phyloP scores from a whole-genome alignment of 1,140 invertebrate species.

The Druon quercuslanigerum region DNA sequence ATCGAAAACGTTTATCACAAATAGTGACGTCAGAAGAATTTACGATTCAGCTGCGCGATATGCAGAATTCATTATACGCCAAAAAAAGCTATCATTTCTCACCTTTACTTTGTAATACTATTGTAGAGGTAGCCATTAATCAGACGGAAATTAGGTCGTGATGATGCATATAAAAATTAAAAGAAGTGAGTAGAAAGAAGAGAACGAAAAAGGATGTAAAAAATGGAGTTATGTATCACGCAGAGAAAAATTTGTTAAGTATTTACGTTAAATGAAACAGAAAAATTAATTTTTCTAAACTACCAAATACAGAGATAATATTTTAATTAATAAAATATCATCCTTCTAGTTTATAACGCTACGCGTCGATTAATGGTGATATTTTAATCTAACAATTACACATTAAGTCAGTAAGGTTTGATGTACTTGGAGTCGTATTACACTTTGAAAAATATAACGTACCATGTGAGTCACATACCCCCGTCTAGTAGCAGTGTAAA shows the following conservation, averaged over 20 bases:
- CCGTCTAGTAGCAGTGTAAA: no score
- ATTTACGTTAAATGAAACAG: background rate
- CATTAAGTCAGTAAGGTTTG: no score
- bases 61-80: no score
- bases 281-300: background rate
- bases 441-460: no score
- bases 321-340: background rate
- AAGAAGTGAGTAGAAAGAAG: background rate
- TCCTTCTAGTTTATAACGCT: no score
- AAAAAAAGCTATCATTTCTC: background rate
- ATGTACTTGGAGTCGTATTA: no score
- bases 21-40: background rate
- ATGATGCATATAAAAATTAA: background rate
- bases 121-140: background rate
- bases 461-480: no score
- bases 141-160: background rate
- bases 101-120: background rate
- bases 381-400: no score
- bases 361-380: no score
- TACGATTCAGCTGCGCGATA: background rate
- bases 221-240: background rate
- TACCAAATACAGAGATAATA: background rate
- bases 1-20: background rate
- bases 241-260: background rate
- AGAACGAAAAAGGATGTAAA: background rate